Evolutionary conservation across 2,113 vertebrate genomes (phyloP).

Genomic region (human): DNA sequence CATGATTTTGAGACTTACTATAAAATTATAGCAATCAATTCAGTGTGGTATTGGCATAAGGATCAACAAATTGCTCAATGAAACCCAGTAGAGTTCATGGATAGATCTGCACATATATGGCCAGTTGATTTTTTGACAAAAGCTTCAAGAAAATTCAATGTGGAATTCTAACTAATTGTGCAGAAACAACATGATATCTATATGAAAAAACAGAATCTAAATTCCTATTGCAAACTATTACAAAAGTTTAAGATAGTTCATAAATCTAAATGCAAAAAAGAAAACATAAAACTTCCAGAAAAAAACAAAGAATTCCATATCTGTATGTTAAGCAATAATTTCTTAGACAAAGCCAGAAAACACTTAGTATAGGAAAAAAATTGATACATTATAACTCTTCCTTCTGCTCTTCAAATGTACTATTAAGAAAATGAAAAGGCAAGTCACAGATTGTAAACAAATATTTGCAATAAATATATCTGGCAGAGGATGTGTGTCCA

Average conservation of each 20-base stretch:
- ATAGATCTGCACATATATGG: background rate
- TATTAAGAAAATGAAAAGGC: conserved; percentile 13
- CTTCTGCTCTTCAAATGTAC: conserved; percentile 24
- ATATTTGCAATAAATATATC: background rate
- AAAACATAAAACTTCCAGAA: conserved; percentile 15
- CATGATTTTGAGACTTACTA: background rate
- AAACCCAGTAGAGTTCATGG: background rate
- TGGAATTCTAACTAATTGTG: background rate
- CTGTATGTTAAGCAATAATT: background rate
- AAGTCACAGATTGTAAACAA: background rate
- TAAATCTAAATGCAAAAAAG: background rate
- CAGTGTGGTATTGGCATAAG: background rate
- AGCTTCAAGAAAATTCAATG: background rate
- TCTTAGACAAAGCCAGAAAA: background rate
- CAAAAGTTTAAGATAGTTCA: background rate
- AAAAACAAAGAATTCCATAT: background rate
- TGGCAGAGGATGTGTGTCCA: background rate
- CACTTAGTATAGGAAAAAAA: background rate
- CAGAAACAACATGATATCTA: background rate
- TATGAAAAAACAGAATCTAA: background rate
- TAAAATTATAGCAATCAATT: background rate
- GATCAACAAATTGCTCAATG: background rate
- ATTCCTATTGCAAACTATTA: background rate
- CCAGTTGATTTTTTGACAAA: background rate
- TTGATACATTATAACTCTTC: background rate